Percentiles rank a stretch among this genome's conserved stretches.
Evolutionary conservation across 1,140 invertebrate genomes (phyloP).

Genomic region (Galendromus occidentalis): DNA sequence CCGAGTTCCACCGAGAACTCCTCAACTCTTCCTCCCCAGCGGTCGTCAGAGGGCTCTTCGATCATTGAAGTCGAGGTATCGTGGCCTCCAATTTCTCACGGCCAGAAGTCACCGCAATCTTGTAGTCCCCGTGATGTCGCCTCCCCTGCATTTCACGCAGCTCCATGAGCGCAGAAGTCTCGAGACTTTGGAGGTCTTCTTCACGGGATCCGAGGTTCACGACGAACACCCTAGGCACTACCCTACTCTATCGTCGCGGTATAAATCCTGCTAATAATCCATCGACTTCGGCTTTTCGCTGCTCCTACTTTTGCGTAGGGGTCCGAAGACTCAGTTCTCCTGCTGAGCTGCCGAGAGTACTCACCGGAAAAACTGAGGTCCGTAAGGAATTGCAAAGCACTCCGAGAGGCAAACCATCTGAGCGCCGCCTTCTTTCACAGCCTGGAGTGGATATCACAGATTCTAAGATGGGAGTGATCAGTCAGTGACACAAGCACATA

Average conservation of each 20-base stretch:
- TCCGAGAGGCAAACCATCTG: constrained; percentile 2
- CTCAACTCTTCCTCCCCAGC: too few species aligned
- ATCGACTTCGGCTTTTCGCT: neutral
- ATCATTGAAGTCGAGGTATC: too few species aligned
- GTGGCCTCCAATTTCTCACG: too few species aligned
- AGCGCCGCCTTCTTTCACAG: neutral
- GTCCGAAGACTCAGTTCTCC: neutral
- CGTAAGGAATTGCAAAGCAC: neutral
- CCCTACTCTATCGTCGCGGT: neutral
- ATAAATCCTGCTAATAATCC: neutral
- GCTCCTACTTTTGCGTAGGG: neutral
- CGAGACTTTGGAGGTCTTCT: neutral
- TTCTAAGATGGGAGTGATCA: neutral
- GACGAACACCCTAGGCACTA: neutral
- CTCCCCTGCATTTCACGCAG: too few species aligned
- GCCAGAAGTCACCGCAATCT: too few species aligned
- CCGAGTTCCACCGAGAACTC: neutral
- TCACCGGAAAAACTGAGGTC: constrained; percentile 3
- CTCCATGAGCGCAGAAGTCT: too few species aligned
- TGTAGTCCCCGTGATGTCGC: too few species aligned
- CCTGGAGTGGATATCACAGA: neutral
- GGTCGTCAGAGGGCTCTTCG: too few species aligned
- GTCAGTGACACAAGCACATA: neutral
- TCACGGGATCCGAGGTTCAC: neutral
- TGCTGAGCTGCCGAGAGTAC: neutral